A percentile compares a stretch with the other conserved stretches of the same genome.
Evolutionary conservation across 2,888 invertebrate genomes (phyloP).

Genomic region (Melinaea marsaeus): DNA sequence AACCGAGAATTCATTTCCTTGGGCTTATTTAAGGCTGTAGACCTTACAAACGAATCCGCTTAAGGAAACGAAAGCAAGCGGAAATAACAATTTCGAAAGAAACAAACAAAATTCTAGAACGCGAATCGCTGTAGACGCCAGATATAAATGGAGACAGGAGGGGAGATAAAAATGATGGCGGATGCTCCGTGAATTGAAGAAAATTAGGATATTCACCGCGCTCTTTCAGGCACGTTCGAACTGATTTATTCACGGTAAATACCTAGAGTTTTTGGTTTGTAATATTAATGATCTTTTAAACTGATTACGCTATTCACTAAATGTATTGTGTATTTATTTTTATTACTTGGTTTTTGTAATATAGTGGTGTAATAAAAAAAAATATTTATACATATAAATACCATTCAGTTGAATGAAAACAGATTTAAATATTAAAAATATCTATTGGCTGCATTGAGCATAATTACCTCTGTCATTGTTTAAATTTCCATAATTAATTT

Average conservation of each 20-base stretch:
- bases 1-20: conserved; percentile 66
- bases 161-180: conserved; percentile 76
- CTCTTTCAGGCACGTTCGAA: conserved; percentile 53
- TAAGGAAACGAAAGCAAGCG: conserved; percentile 69
- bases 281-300: conserved; percentile 39
- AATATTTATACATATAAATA: no score
- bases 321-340: no score
- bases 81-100: conserved; percentile 75
- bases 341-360: no score
- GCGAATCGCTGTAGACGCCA: conserved; percentile 62
- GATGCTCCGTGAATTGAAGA: conserved; percentile 69
- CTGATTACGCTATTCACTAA: not conserved
- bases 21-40: conserved; percentile 63
- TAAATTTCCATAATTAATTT: no score
- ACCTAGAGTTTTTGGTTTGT: conserved; percentile 40
- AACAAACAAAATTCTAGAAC: conserved; percentile 73
- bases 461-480: no score
- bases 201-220: conserved; percentile 73
- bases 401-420: no score
- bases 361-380: no score
- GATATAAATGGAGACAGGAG: conserved; percentile 73
- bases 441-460: no score
- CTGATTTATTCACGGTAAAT: conserved; percentile 65
- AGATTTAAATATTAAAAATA: no score
- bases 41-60: conserved; percentile 54